A percentile compares a stretch with the other conserved stretches of the same genome.
These are phyloP conservation scores for Pristionchus exspectatus DNA, from an alignment of 2,888 invertebrate species.

Conservation along the genomic window DNA sequence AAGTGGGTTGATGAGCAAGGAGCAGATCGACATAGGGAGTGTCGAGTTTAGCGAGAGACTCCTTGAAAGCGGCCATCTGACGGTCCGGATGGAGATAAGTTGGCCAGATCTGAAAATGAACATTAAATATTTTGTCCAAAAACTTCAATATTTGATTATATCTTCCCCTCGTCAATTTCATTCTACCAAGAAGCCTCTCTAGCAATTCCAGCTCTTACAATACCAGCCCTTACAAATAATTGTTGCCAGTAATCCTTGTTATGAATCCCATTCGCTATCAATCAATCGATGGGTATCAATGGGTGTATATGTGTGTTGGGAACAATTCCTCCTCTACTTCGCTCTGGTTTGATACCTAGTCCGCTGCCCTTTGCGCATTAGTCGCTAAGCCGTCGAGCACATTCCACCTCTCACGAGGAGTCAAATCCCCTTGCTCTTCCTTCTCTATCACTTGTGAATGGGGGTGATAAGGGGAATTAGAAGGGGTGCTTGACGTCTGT, in stretches of 20 bases:
- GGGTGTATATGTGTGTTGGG: neutral
- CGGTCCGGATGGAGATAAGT: slow-evolving; percentile 54
- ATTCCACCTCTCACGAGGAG: neutral
- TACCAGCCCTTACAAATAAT: neutral
- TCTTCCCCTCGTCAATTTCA: no score
- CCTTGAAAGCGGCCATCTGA: slow-evolving; percentile 58
- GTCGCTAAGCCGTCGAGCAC: neutral
- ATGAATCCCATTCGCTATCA: neutral
- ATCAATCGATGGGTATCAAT: neutral
- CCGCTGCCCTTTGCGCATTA: slow-evolving; percentile 27
- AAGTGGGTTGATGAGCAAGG: slow-evolving; percentile 88
- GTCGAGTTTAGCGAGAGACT: slow-evolving; percentile 84
- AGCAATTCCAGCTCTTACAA: no score
- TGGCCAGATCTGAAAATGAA: slow-evolving; percentile 56
- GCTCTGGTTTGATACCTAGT: slow-evolving; percentile 8
- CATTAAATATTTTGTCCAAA: no score
- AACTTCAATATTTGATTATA: no score
- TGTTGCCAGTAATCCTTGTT: neutral
- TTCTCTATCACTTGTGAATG: neutral
- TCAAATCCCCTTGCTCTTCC: neutral
- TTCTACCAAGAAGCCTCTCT: no score
- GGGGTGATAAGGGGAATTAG: neutral
- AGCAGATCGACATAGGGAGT: slow-evolving; percentile 90
- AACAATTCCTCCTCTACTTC: neutral
- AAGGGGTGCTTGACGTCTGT: no score